These are phyloP conservation scores for Chaetoderma sp. DNA, from an alignment of 2,888 invertebrate species.

Conservation along the genomic window DNA sequence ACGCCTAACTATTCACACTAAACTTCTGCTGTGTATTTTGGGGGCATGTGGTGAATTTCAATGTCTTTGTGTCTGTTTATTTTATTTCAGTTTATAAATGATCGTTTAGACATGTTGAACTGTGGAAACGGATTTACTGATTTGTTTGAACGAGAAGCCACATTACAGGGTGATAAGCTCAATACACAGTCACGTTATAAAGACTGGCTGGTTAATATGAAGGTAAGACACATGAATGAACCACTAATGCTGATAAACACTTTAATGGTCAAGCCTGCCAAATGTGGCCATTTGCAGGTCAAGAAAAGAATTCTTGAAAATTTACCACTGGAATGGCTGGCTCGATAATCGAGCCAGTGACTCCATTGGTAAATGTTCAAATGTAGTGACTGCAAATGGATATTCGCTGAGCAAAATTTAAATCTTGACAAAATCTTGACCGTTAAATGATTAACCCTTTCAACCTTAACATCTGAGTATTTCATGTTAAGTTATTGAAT, in stretches of 20 bases:
- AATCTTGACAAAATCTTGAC: neutral
- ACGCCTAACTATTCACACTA: too few relatives aligned
- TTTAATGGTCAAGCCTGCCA: too few relatives aligned
- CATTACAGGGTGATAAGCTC: slow-evolving; percentile 78
- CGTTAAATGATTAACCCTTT: too few relatives aligned
- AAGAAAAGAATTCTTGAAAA: too few relatives aligned
- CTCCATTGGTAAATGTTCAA: neutral
- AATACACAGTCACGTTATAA: slow-evolving; percentile 77
- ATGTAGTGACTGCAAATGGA: neutral
- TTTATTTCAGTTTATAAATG: slow-evolving; percentile 87
- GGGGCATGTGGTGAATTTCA: neutral
- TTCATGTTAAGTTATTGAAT: too few relatives aligned
- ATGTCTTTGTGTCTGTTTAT: neutral
- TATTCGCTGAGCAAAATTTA: neutral
- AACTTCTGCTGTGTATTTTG: too few relatives aligned
- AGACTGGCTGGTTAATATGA: slow-evolving; percentile 85
- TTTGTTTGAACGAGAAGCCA: slow-evolving; percentile 93
- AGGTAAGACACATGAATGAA: too few relatives aligned
- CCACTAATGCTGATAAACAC: too few relatives aligned
- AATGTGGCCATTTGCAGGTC: too few relatives aligned
- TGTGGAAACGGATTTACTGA: slow-evolving; percentile 93
- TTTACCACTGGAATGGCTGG: neutral
- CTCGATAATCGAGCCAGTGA: neutral
- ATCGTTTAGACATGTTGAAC: slow-evolving; percentile 90
- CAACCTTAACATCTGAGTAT: too few relatives aligned